Evolutionary conservation across 2,888 invertebrate genomes (phyloP).

Genomic region (Celastrina argiolus): DNA sequence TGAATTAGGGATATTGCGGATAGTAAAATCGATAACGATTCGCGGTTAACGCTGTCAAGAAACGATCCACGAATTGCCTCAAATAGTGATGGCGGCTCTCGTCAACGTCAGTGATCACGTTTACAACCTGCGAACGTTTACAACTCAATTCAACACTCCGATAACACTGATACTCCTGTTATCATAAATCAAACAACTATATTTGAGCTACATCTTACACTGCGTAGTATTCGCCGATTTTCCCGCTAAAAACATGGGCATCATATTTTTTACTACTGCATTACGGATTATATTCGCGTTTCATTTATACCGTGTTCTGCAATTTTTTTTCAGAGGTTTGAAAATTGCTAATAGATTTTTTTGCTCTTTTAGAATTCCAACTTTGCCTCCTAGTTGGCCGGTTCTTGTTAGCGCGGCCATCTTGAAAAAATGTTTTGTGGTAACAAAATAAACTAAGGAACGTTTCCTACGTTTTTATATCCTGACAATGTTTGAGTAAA

Average conservation of each 20-base stretch:
- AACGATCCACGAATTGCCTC: conserved; percentile 28
- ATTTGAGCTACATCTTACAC: background rate
- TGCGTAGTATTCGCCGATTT: background rate
- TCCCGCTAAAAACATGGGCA: background rate
- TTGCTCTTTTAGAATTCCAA: too few relatives aligned
- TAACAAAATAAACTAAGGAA: too few relatives aligned
- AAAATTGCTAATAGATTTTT: too few relatives aligned
- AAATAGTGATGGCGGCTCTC: conserved; percentile 29
- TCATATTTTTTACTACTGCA: too few relatives aligned
- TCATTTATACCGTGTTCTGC: background rate
- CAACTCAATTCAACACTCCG: conserved; percentile 5
- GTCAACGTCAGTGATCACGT: conserved; percentile 30
- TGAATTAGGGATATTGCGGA: background rate
- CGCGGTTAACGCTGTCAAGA: conserved; percentile 33
- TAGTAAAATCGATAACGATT: conserved; percentile 32
- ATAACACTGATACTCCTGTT: background rate
- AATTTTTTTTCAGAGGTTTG: background rate
- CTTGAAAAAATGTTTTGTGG: too few relatives aligned
- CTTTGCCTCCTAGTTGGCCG: too few relatives aligned
- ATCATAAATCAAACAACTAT: conserved; percentile 2
- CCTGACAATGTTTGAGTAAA: too few relatives aligned
- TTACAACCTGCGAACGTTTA: conserved; percentile 13
- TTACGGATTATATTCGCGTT: too few relatives aligned
- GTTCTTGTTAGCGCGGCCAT: too few relatives aligned
- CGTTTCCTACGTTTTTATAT: too few relatives aligned